These are phyloP conservation scores for Pogona vitticeps DNA, from an alignment of 2,113 vertebrate species.

Conservation along the genomic window DNA sequence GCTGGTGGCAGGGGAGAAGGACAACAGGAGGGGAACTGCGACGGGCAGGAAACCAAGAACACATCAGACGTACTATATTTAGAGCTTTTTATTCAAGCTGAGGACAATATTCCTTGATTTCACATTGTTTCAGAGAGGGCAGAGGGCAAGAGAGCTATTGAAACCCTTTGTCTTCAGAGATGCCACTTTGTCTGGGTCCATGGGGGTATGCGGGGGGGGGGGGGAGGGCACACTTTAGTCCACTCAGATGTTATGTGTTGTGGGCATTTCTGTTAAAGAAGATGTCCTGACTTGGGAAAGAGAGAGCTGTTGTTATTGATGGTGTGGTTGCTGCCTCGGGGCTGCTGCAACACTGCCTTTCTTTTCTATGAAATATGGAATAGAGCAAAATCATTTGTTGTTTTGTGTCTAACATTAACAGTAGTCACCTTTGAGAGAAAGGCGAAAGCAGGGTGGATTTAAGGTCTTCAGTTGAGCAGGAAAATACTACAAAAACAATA, in stretches of 20 bases:
- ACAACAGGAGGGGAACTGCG: slow-evolving; percentile 62
- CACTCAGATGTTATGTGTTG: neutral
- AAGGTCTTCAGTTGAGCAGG: neutral
- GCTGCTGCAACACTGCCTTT: neutral
- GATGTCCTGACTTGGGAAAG: neutral
- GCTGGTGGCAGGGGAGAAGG: slow-evolving; percentile 42
- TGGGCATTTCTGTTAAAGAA: neutral
- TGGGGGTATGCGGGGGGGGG: neutral
- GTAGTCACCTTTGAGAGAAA: neutral
- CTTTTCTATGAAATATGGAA: neutral
- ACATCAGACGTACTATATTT: slow-evolving; percentile 82
- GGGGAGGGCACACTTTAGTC: neutral
- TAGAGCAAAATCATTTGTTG: neutral
- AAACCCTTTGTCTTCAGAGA: slow-evolving; percentile 73
- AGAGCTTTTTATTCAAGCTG: slow-evolving; percentile 77
- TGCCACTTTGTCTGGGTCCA: slow-evolving; percentile 76
- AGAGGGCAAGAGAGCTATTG: slow-evolving; percentile 76
- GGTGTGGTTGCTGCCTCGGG: neutral
- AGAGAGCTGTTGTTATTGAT: neutral
- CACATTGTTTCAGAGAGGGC: slow-evolving; percentile 78
- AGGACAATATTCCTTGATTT: slow-evolving; percentile 81
- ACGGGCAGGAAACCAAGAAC: slow-evolving; percentile 79
- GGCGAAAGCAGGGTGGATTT: neutral
- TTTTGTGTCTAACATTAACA: neutral
- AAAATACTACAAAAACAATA: neutral